Base-by-base conservation (phyloP, 1,140 invertebrate genomes). In the Habropoda laboriosa region DNA sequence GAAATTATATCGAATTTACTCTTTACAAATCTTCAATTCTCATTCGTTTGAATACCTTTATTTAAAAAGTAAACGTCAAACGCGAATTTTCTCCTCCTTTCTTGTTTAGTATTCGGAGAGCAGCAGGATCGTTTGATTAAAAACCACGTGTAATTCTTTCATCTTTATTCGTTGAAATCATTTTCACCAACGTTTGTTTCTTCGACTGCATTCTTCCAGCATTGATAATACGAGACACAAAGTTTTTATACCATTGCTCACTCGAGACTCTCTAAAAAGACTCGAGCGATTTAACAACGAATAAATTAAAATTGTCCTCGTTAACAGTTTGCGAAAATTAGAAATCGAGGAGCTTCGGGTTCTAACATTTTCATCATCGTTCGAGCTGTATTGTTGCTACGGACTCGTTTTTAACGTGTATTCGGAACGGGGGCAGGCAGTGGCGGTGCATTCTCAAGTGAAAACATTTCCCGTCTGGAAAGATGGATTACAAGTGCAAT, bases 221-320 rank as follows among this genome's bases (percentile, higher is more conserved):
- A 30, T 30, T 61, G 5, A 3, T n/a, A 7, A 35, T 10, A 60
- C 58, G 21, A 35, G 21, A 35, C 4, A 35, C 32, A 0, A 60
- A 32, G 21, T 35, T 51, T 10, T 8, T 4, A 51, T 30, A 10
- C 55, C 4, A 32, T 32, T 42, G 16, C 13, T 64, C 35, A 21
- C 21, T 61, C 35, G n/a, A 58, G n/a, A n/a, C n/a, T 58, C 16
- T 61, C 35, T 1, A 64, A 47, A 47, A 21, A 66, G 5, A 47
- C 18, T n/a, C 4, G 3, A 16, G n/a, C 30, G 21, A 42, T 18
- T 67, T 45, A 2, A 35, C 1, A 12, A 24, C 18, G 27, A 72
- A 72, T 72, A 72, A 71, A 72, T 57, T 32, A 72, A 72, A 24
- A 3, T 32, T 42, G n/a, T 38, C 24, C 67, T n/a, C 45, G 27